Base-by-base conservation (phyloP, 2,888 invertebrate genomes). In the Campopleginae sp. region DNA sequence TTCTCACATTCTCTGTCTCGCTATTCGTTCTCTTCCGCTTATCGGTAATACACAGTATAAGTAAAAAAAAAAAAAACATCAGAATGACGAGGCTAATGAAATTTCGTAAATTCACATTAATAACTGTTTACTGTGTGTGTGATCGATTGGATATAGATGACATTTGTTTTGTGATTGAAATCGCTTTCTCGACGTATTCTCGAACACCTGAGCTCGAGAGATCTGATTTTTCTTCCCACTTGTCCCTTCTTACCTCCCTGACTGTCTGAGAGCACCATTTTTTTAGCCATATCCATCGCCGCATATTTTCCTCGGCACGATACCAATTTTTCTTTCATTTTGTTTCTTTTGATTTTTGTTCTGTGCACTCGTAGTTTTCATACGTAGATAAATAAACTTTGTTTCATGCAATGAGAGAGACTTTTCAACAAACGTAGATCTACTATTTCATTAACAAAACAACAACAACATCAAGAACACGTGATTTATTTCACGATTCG, bases 231-330 rank as follows among this genome's bases (percentile, higher is more conserved):
- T 80, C 74, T 33, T 42, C 72, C 80, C 61, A 51, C 61, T 77
- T 46, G 54, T 74, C 63, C 77, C 42, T 74, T 80, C 54, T 74
- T 77, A 51, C 51, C 80, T 86, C 80, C 76, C 77, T 68, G 77
- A 66, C 17, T 72, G 54, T 79, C 58, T 65, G 23, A 19, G 61
- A 46, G 61, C 61, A n/a, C n/a, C n/a, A 27, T 80, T 63, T 80
- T 80, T 42, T 46, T 77, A 33, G 61, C 65, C 80, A 58, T 79
- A 46, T 85, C 42, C 82, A 80, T 86, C 70, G 58, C 48, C 74
- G 79, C 75, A 68, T 77, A 51, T 80, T 82, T 44, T 80, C 82
- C 14, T 77, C 63, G 82, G 82, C 85, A 85, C 82, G 72, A 75
- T 74, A 78, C 44, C 23, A 27, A 51, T 44, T 68, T 48, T 63